These are phyloP conservation scores for Hydra vulgaris DNA, from an alignment of 30 jellyfish, hydroid and myxozoan species.

Conservation along the genomic window DNA sequence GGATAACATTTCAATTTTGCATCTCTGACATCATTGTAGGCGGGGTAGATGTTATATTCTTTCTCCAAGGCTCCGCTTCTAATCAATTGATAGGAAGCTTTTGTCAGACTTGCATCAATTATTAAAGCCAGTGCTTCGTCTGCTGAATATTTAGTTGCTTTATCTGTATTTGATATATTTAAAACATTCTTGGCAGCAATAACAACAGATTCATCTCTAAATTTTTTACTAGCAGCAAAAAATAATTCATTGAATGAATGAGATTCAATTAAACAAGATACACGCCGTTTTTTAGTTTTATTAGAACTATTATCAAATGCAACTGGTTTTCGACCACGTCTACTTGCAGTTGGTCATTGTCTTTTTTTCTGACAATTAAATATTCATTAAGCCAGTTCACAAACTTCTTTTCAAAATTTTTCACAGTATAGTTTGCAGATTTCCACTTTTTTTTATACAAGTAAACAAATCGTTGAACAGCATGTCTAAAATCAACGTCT, in stretches of 20 bases:
- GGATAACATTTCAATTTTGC: neutral
- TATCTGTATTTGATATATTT: neutral
- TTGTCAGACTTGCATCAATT: neutral
- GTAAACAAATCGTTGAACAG: neutral
- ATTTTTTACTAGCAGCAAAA: neutral
- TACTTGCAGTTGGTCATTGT: neutral
- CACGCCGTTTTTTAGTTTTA: neutral
- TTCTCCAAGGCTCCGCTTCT: neutral
- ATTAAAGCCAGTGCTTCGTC: neutral
- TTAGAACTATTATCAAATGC: neutral
- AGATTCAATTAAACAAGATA: neutral
- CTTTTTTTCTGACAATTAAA: neutral
- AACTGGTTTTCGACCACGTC: neutral
- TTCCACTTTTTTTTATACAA: neutral
- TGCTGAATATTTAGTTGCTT: neutral
- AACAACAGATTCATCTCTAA: neutral
- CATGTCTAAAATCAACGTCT: neutral
- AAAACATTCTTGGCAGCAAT: neutral
- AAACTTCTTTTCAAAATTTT: neutral
- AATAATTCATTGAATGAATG: neutral
- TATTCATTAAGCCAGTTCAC: neutral
- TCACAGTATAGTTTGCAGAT: neutral
- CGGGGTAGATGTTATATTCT: neutral
- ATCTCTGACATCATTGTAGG: neutral
- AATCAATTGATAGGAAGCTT: neutral